Evolutionary conservation across 1,140 invertebrate genomes (phyloP), one percentile per base, ranked within the genome.

Genomic region (Apis florea): DNA sequence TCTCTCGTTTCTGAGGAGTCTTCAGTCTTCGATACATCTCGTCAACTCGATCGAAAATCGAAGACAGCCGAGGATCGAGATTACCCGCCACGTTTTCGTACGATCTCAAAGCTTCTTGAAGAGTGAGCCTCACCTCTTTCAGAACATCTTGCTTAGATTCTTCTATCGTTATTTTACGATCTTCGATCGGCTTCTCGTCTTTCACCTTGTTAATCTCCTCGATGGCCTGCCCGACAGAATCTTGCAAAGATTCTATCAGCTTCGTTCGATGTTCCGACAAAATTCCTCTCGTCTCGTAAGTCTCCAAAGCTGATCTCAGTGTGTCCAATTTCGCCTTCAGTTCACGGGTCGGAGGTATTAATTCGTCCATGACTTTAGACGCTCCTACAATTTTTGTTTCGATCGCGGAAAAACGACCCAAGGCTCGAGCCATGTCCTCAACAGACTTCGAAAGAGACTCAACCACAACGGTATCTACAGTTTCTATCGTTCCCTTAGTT

Each of bases 391-490:
- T 21, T 1, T 8, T 59, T 3, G 3, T 24, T 11, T 66, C 53
- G 19, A 31, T 17, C 26, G 19, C 24, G 1, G 69, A 59, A 15
- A 70, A 70, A 0, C 11, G 13, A 64, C 40, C 49, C 2, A 85
- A n/a, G 24, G 54, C 69, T 40, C 63, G 40, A 12, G 90, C 89
- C 19, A 92, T 78, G 54, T 91, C 90, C 76, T 93, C 92, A 17
- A 93, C 73, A 15, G 92, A 91, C 74, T 89, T 79, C 0, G 89
- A 84, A 11, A 93, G 78, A 8, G 91, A 91, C 76, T 93, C 92
- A 0, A 93, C 86, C 0, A 93, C 81, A n/a, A 93, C 88, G 3
- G 90, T 91, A 75, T 93, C 92, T 19, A 92, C 90, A 53, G 90
- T 93, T 75, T 93, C 91, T 24, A 85, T 89, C 82, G 85, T 84